These are phyloP conservation scores for Thrips palmi DNA, from an alignment of 1,140 invertebrate species.

Conservation along the genomic window DNA sequence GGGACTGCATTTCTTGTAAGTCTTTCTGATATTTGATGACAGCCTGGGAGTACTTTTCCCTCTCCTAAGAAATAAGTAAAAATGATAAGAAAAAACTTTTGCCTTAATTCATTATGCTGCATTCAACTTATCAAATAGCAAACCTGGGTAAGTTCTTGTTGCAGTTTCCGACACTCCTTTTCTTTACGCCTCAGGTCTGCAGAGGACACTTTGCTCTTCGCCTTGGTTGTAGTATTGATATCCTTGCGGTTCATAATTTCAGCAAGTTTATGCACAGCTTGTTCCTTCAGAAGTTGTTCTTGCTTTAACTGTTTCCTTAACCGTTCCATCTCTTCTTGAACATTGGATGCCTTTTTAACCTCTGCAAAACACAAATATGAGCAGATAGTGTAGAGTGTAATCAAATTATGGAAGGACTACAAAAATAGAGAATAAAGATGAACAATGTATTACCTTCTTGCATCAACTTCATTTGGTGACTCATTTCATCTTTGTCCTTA, in stretches of 20 bases:
- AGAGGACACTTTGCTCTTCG: slow-evolving; percentile 53
- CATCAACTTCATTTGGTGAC: slow-evolving; percentile 32
- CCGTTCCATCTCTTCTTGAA: slow-evolving; percentile 65
- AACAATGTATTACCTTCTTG: slow-evolving; percentile 34
- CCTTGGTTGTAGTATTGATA: slow-evolving; percentile 36
- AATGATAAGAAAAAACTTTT: not conserved
- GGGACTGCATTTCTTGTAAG: slow-evolving; percentile 61
- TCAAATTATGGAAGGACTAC: slow-evolving; percentile 1
- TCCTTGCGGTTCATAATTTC: slow-evolving; percentile 93
- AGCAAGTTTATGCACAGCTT: slow-evolving; percentile 91
- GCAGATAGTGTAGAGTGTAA: not conserved
- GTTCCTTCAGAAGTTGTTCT: slow-evolving; percentile 72
- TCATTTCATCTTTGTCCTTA: slow-evolving; percentile 49
- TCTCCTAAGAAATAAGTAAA: slow-evolving; percentile 32
- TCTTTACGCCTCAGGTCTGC: slow-evolving; percentile 76
- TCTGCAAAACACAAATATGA: slow-evolving; percentile 12
- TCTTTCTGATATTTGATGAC: slow-evolving; percentile 68
- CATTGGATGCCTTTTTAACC: slow-evolving; percentile 30
- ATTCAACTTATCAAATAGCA: slow-evolving; percentile 11
- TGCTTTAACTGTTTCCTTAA: slow-evolving; percentile 71
- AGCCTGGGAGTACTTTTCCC: slow-evolving; percentile 81
- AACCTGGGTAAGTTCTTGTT: slow-evolving; percentile 82
- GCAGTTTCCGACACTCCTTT: slow-evolving; percentile 84
- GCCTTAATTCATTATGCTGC: slow-evolving; percentile 15
- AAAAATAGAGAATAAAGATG: slow-evolving; percentile 1